Base-by-base conservation (phyloP, 2,113 vertebrate genomes). In the Amblyornis subalaris region DNA sequence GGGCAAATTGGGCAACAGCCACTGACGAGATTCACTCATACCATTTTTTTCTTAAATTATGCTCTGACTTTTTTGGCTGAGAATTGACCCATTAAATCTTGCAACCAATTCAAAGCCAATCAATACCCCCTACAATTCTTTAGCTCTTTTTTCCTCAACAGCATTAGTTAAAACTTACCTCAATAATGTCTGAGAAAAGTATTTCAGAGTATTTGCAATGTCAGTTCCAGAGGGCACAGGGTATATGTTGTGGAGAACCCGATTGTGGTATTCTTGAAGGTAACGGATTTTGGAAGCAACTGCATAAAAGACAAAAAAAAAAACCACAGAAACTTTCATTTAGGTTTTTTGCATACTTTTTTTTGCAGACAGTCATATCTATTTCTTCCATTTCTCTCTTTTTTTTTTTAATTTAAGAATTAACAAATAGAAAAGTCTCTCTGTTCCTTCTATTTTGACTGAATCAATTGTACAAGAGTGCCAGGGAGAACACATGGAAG, bases 191-290 rank as follows among this genome's bases (percentile, higher is more conserved):
- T 99, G 99, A 97, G 99, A 99, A 99, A 99, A 99, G 98, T 99
- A 99, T 98, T 99, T 99, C 99, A 99, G 98, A 97, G 99, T 99
- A 98, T 99, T 99, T 98, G 99, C 99, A 98, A 99, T 99, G 98
- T 99, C 99, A 97, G 99, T 99, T 98, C 99, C 99, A 94, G 99
- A 99, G 94, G 99, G 99, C 97, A 99, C 99, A 93, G 99, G 99
- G 96, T 99, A 99, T 98, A 99, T 99, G 98, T 99, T 99, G 98
- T 99, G 99, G 92, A 99, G 98, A 97, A 99, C 99, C 70, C 99
- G 98, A 97, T 99, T 99, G 98, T 99, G 99, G 98, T 99, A 99
- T 96, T 99, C 99, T 98, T 99, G 99, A 97, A 99, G 99, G 98
- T 99, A 99, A 97, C 99, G 99, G 95, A 99, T 99, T 99, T 99